These are phyloP conservation scores for Oligia strigilis DNA, from an alignment of 2,888 invertebrate genomes.

Conservation along the genomic window DNA sequence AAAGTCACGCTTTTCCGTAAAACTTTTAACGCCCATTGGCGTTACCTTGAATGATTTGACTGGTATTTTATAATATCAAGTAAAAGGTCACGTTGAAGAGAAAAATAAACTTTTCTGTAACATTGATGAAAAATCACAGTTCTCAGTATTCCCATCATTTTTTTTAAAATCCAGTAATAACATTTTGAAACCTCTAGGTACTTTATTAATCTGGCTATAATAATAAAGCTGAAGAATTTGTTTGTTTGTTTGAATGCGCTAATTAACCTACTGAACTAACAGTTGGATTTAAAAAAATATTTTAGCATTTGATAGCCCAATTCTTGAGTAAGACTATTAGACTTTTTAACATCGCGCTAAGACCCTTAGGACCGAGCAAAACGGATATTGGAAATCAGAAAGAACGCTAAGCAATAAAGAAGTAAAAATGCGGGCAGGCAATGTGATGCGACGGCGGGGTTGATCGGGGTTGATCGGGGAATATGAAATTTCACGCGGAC, in stretches of 20 bases:
- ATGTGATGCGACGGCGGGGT: neutral
- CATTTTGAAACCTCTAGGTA: neutral
- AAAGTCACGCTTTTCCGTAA: slow-evolving; percentile 30
- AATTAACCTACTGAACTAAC: too few species aligned
- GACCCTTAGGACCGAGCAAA: neutral
- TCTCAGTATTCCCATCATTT: neutral
- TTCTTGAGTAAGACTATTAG: too few species aligned
- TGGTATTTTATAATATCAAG: neutral
- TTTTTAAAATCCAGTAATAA: neutral
- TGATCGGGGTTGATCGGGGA: too few species aligned
- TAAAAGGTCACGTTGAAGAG: neutral
- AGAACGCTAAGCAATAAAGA: neutral
- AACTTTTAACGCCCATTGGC: neutral
- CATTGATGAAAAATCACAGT: too few species aligned
- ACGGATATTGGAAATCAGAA: neutral
- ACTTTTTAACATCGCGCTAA: too few species aligned
- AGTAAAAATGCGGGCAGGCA: neutral
- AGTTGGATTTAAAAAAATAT: too few species aligned
- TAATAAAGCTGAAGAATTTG: neutral
- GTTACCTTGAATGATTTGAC: neutral
- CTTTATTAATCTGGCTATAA: neutral
- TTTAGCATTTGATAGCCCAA: too few species aligned
- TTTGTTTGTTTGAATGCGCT: too few species aligned
- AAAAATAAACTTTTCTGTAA: neutral
- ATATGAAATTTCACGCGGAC: too few species aligned